Evolutionary conservation across 2,888 invertebrate genomes (phyloP).

Genomic region (Halictus quadricinctus): DNA sequence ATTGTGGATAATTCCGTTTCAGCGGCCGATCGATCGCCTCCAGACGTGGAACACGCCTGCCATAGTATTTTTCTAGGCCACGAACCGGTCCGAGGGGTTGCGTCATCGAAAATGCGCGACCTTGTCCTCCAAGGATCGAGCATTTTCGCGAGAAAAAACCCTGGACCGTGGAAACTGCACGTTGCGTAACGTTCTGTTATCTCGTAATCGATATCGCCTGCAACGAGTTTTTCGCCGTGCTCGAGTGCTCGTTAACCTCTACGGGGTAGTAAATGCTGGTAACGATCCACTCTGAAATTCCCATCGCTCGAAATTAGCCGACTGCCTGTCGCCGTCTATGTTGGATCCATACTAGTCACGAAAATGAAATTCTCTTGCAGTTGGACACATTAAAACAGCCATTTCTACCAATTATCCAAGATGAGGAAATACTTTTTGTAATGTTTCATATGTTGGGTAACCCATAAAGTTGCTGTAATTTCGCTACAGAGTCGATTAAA

Average conservation of each 20-base stretch:
- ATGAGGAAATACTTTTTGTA: too few species aligned
- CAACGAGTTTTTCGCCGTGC: background rate
- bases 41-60: conserved; percentile 9
- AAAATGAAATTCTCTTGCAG: background rate
- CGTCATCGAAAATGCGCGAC: conserved; percentile 20
- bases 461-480: background rate
- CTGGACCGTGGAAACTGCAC: background rate
- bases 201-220: background rate
- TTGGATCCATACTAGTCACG: too few species aligned
- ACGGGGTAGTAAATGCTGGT: background rate
- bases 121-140: conserved; percentile 11
- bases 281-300: background rate
- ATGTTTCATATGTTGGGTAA: background rate
- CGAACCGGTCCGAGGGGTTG: background rate
- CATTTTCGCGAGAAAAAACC: conserved; percentile 17
- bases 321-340: background rate
- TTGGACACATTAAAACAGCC: background rate
- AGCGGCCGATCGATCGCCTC: conserved; percentile 22
- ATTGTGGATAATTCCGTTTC: conserved; percentile 39
- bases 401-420: too few species aligned
- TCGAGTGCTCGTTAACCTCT: background rate
- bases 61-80: conserved; percentile 48
- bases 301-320: background rate
- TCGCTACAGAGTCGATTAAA: background rate
- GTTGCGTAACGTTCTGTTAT: conserved; percentile 24